A percentile compares a stretch with the other conserved stretches of the same genome.
phyloP scores from a whole-genome alignment of 2,797 vertebrate species.

The Ctenopoma multispine region DNA sequence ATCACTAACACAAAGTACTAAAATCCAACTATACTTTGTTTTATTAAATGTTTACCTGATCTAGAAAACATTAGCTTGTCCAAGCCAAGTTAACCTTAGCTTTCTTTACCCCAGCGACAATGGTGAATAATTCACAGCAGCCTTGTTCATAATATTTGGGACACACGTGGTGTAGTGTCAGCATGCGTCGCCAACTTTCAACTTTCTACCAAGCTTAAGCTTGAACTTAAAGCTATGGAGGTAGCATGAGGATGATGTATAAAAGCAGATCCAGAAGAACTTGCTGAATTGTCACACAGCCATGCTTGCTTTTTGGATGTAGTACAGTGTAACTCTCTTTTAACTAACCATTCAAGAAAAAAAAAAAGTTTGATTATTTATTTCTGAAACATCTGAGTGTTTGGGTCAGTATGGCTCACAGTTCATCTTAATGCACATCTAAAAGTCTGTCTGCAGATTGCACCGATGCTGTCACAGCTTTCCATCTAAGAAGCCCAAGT shows the following conservation, averaged over 20 bases:
- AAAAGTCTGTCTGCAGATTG: neutral
- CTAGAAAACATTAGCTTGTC: neutral
- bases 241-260: neutral
- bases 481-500: slow-evolving; percentile 1
- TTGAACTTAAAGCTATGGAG: neutral
- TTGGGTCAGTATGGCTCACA: neutral
- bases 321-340: too few relatives aligned
- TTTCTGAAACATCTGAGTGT: slow-evolving; percentile 2
- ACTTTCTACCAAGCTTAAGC: too few relatives aligned
- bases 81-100: neutral
- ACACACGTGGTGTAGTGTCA: neutral
- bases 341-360: too few relatives aligned
- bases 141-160: neutral
- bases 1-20: too few relatives aligned
- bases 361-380: slow-evolving; percentile 6
- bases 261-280: neutral
- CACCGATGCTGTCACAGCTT: slow-evolving; percentile 2
- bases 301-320: too few relatives aligned
- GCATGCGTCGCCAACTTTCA: too few relatives aligned
- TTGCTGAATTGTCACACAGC: neutral
- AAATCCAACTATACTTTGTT: too few relatives aligned
- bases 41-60: neutral
- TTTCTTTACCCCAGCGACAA: neutral
- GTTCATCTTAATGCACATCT: slow-evolving; percentile 8
- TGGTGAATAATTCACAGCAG: neutral